Base-by-base conservation (phyloP, 1,140 invertebrate species). In the Drosophila biarmipes region DNA sequence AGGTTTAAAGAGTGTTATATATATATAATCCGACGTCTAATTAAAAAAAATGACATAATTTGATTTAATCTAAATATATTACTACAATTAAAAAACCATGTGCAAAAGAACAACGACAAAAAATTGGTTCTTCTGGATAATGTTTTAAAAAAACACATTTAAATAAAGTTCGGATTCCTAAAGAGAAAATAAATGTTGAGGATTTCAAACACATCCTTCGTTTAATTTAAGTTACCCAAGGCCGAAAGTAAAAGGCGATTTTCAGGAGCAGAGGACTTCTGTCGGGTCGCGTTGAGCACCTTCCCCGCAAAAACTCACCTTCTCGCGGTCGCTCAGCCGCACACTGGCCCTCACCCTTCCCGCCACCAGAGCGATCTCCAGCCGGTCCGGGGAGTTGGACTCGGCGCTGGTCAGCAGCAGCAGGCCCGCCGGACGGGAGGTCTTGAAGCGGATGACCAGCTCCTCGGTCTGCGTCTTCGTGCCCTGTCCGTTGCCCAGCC, bases 381-480 rank as follows among this genome's bases (percentile, higher is more conserved):
- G 93, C 35, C 95, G 94, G 91, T 98, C 97, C 6, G 95, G 94
- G 0, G 95, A 95, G 78, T 95, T 95, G 24, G 91, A 92, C 43
- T 96, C 95, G 0, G 96, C 95, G 40, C 95, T 95, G 6, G 96
- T 97, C 34, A 96, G 93, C 61, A 97, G 92, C 27, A 97, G 92
- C 15, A 97, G 92, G 10, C 96, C 95, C 56, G 94, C 93, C 0
- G 96, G 95, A 78, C 95, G 94, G 11, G 94, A 95, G 4, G 98
- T 99, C 73, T 96, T 95, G 92, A 99, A 99, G 34, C 98, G 94
- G 17, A 99, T 92, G 24, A 96, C 94, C 34, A 99, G 93, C 90
- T 98, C 97, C 92, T 99, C 98, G 0, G 97, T 97, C 92, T 99
- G 97, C 0, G 97, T 98, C 58, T 94, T 94, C 55, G 96, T 96